Evolutionary conservation across 2,797 vertebrate genomes (phyloP).

Genomic region (Microhierax caerulescens): DNA sequence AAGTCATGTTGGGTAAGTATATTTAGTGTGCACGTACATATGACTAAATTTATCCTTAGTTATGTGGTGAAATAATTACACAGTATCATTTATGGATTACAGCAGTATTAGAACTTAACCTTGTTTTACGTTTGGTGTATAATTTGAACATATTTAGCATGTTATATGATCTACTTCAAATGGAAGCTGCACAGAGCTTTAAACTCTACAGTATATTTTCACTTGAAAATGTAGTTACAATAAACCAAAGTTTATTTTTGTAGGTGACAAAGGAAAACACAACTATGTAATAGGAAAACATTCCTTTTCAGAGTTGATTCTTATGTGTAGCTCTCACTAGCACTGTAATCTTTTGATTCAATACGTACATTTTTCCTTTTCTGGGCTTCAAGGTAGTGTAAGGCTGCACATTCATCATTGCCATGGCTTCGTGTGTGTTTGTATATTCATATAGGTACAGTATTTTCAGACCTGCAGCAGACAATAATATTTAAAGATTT

Average conservation of each 20-base stretch:
- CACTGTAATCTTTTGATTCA: slow-evolving; percentile 3
- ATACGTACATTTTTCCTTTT: not conserved
- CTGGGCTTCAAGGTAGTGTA: slow-evolving; percentile 36
- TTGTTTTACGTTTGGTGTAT: slow-evolving; percentile 19
- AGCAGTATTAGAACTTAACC: not conserved
- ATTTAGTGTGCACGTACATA: rapidly evolving
- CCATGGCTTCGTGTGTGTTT: slow-evolving; percentile 45
- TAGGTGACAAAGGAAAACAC: not conserved
- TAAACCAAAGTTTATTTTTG: not conserved
- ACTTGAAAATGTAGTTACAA: not conserved
- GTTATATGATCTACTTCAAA: not conserved
- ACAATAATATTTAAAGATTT: slow-evolving; percentile 27
- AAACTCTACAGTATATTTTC: not conserved
- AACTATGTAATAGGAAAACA: not conserved
- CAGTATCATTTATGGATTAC: not conserved
- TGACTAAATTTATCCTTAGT: not conserved
- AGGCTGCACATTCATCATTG: slow-evolving; percentile 1
- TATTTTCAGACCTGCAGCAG: slow-evolving; percentile 33
- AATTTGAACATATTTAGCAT: not conserved
- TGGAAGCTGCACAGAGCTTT: not conserved
- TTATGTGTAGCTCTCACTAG: not conserved
- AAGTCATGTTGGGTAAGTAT: not conserved
- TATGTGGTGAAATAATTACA: not conserved
- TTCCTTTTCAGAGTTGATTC: not conserved
- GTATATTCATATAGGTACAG: not conserved